Evolutionary conservation across 2,888 invertebrate species (phyloP).

Genomic region (Xestia rhomboidea): DNA sequence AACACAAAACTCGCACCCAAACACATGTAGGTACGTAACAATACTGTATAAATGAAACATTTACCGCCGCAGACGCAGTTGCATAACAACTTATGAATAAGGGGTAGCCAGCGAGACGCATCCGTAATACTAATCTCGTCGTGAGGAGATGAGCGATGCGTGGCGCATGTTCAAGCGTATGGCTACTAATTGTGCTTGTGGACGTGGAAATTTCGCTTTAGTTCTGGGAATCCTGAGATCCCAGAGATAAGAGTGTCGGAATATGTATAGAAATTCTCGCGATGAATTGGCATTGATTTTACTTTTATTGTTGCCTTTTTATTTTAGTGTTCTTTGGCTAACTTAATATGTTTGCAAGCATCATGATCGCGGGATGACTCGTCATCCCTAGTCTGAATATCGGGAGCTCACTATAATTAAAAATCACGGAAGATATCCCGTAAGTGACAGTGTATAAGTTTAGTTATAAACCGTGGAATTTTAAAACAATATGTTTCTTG

Average conservation of each 20-base stretch:
- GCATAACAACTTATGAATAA: slow-evolving; percentile 60
- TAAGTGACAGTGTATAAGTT: too few species aligned
- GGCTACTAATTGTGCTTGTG: slow-evolving; percentile 51
- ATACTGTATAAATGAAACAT: slow-evolving; percentile 44
- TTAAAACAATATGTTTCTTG: not conserved
- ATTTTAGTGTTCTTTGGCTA: not conserved
- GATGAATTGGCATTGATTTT: not conserved
- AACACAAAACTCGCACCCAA: not conserved
- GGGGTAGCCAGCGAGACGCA: slow-evolving; percentile 47
- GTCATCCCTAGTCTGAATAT: too few species aligned
- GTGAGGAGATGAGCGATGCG: slow-evolving; percentile 59
- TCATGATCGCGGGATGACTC: too few species aligned
- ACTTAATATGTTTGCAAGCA: too few species aligned
- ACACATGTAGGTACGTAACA: slow-evolving; percentile 17
- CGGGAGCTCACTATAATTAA: too few species aligned
- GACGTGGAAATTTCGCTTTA: slow-evolving; percentile 33
- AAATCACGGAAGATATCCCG: too few species aligned
- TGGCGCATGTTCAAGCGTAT: slow-evolving; percentile 35
- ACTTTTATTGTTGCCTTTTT: not conserved
- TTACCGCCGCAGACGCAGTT: slow-evolving; percentile 31
- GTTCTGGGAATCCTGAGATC: not conserved
- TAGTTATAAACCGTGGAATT: too few species aligned
- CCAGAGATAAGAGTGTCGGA: not conserved
- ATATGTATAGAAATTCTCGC: slow-evolving; percentile 1
- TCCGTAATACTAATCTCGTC: slow-evolving; percentile 57